These are phyloP conservation scores for Microcebus jonahi DNA, from an alignment of 2,113 vertebrate species.

Conservation along the genomic window DNA sequence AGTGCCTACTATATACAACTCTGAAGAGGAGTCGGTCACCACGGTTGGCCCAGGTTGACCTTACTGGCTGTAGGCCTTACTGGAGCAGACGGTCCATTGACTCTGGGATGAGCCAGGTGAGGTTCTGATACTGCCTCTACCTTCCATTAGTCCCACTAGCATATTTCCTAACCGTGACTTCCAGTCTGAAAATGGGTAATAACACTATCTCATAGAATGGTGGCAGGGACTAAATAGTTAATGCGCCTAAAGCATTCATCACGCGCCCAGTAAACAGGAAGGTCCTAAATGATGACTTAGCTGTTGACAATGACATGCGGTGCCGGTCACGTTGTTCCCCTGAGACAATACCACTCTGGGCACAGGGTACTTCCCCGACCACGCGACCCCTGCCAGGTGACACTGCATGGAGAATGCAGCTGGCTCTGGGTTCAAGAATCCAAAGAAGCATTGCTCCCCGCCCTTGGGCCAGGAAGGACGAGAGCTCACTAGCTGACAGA, in stretches of 20 bases:
- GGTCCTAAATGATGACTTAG: background rate
- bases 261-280: background rate
- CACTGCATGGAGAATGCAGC: background rate
- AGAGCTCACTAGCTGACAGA: background rate
- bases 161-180: background rate
- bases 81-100: background rate
- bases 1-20: background rate
- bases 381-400: too few species aligned
- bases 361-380: background rate
- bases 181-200: background rate
- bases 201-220: background rate
- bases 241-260: background rate
- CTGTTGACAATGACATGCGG: background rate
- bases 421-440: background rate
- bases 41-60: background rate
- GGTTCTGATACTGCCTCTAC: background rate
- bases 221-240: background rate
- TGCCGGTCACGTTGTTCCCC: too few species aligned
- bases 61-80: background rate
- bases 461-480: background rate
- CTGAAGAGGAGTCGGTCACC: background rate
- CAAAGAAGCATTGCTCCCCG: background rate
- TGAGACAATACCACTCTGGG: background rate
- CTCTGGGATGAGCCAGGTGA: background rate
- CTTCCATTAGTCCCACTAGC: background rate